Evolutionary conservation across 2,888 invertebrate genomes (phyloP).

Genomic region (Perizoma flavofasciatum): DNA sequence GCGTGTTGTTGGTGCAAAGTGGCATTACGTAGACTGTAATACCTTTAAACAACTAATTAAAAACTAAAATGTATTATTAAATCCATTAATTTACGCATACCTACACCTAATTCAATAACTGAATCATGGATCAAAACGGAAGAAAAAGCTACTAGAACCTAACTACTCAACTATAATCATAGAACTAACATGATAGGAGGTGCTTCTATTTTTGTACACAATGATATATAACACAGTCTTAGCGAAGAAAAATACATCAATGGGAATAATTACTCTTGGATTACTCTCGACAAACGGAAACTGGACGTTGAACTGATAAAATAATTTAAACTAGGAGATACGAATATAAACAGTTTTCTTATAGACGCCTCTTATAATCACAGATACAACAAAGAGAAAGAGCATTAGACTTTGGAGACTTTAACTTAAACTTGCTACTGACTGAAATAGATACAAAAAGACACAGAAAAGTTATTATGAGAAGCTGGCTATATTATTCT

Average conservation of each 20-base stretch:
- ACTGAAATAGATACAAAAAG: too few species aligned
- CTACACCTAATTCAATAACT: constrained; percentile 4
- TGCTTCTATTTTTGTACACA: constrained; percentile 4
- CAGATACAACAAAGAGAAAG: too few species aligned
- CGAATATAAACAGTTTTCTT: too few species aligned
- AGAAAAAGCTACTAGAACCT: background rate
- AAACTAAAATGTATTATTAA: constrained; percentile 10
- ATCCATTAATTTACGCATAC: background rate
- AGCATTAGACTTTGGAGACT: too few species aligned
- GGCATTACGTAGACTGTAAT: too few species aligned
- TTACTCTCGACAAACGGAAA: background rate
- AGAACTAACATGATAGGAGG: constrained; percentile 3
- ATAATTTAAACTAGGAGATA: too few species aligned
- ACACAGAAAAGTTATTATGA: too few species aligned
- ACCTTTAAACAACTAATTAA: background rate
- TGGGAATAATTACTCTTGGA: constrained; percentile 5
- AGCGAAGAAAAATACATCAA: constrained; percentile 1
- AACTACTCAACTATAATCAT: constrained; percentile 4
- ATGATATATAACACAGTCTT: constrained; percentile 1
- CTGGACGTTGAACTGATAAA: too few species aligned
- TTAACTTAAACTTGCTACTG: too few species aligned
- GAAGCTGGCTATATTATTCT: too few species aligned
- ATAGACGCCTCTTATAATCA: too few species aligned
- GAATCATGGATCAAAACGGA: constrained; percentile 8
- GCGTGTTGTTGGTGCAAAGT: too few species aligned